Base-by-base conservation (phyloP, 2,888 invertebrate species). In the Cephus sareptanus region DNA sequence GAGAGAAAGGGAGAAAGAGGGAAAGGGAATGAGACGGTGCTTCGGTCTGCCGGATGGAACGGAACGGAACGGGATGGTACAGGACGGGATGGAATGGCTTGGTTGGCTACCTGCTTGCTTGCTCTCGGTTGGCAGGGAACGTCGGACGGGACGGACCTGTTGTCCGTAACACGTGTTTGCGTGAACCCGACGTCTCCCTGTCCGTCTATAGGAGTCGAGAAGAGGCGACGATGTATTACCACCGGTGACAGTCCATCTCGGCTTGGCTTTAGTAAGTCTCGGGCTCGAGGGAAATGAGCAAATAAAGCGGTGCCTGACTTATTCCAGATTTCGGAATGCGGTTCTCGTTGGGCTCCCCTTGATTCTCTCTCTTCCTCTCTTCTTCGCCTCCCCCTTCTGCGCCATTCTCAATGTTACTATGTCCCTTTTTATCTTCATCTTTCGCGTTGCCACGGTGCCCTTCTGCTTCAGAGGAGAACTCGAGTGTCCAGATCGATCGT, bases 131-230 rank as follows among this genome's bases (percentile, higher is more conserved):
- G 33, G 73, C 75, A 77, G 75, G 79, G 74, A 69, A 69, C 68
- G 35, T 23, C 56, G 71, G 71, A 33, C 71, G 71, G 71, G 73
- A 69, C 77, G 84, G 83, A 89, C 87, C 89, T 89, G 89, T 88
- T 88, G 88, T 89, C 87, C 86, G 89, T 88, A 89, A 90, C 90
- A 90, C 90, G 89, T 90, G 90, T 90, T 90, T 88, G 90, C 90
- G 88, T 85, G 90, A 89, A 89, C 85, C 85, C 87, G 85, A 87
- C 87, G 81, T 82, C 82, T 85, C 84, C 83, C 81, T 81, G 79
- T 80, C 80, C 76, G 82, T 84, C 85, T 83, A 82, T 34, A 33
- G 70, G 69, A 69, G 84, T 85, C 80, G 80, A 81, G 83, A 83
- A 81, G 81, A 84, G 90, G 89, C 89, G 89, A 89, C 89, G 89